A percentile compares a stretch with the other conserved stretches of the same genome.
phyloP scores from a whole-genome alignment of 2,113 vertebrate genomes.

The Muntiacus reevesi region DNA sequence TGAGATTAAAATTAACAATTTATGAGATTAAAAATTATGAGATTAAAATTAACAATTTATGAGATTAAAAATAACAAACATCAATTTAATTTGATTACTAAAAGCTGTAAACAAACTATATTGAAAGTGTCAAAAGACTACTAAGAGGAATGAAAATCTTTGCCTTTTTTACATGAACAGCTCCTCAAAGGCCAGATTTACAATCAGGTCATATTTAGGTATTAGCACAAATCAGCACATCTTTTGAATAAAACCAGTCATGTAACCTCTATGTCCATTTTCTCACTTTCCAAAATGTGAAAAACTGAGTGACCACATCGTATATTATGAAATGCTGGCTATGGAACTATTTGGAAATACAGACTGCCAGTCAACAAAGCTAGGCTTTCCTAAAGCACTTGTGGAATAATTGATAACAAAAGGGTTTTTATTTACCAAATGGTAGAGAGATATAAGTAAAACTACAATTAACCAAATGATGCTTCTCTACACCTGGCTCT shows the following conservation, averaged over 20 bases:
- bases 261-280: background rate
- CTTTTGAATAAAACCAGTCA: background rate
- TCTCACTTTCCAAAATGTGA: background rate
- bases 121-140: background rate
- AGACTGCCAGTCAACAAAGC: background rate
- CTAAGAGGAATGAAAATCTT: background rate
- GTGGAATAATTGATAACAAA: background rate
- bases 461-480: background rate
- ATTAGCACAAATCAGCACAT: background rate
- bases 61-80: background rate
- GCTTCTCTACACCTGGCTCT: background rate
- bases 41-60: background rate
- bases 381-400: background rate
- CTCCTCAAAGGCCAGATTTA: background rate
- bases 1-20: background rate
- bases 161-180: background rate
- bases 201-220: background rate
- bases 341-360: background rate
- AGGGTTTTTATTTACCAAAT: constrained; percentile 21
- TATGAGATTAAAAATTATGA: background rate
- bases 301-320: background rate
- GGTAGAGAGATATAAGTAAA: background rate
- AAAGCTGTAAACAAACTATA: background rate
- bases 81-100: background rate
- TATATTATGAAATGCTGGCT: background rate